Base-by-base conservation (phyloP, 2,797 vertebrate genomes). In the Astyanax mexicanus region DNA sequence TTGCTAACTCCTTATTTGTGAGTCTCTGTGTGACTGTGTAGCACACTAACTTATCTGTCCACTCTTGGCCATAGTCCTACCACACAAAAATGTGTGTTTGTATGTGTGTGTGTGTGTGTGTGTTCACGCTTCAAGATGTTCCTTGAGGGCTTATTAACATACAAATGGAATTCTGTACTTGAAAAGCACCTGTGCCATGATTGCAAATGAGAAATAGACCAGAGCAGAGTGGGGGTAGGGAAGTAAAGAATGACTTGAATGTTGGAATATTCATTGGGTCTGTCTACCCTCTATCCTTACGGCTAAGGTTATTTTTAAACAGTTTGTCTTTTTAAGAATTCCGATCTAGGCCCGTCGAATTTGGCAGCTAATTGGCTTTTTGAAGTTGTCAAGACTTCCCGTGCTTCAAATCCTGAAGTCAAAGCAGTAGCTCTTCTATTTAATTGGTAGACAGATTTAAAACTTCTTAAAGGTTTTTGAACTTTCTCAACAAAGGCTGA, bases 121-220 rank as follows among this genome's bases (percentile, higher is more conserved):
- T 76, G 52, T 76, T 35, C 57, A 47, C 32, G 29, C 77, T 83
- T 87, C 84, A 86, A 87, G 85, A 89, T 90, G 88, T 85, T 86
- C 87, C 81, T 84, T 79, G 86, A 83, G 80, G 74, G 84, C 88
- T 92, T 87, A 93, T 93, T 93, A 92, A 91, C 92, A 94, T 93
- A 93, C 92, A 93, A 92, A 94, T 93, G 88, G 91, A 90, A 90
- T 93, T 89, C 85, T 91, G 90, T 85, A 75, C 91, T 91, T 90
- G 89, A 92, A 90, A 89, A 89, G 82, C 83, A 88, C 81, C 86
- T 85, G 88, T 80, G 81, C 88, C 86, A 86, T 91, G 92, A 91
- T 90, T 90, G 88, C 89, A 87, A 75, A 83, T 82, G 81, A 67
- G 71, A 35, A 60, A 52, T 21, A 32, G 54, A 49, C 44, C 11